Evolutionary conservation across 2,113 vertebrate genomes (phyloP).

Genomic region (Pseudorasbora parva): DNA sequence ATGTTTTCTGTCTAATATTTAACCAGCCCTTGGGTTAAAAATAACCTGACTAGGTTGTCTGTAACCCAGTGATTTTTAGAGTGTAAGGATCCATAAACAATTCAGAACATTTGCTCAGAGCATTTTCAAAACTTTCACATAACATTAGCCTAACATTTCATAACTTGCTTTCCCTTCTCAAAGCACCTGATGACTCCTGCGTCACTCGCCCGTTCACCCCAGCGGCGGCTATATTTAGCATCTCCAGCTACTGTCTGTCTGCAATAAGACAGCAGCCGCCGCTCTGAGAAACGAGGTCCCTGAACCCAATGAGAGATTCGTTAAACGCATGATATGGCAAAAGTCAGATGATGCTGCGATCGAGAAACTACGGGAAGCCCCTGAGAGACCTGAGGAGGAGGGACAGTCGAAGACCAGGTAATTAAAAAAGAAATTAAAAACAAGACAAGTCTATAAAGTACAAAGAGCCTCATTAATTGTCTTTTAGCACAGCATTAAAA

Average conservation of each 20-base stretch:
- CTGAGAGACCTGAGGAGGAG: not conserved
- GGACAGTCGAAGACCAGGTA: not conserved
- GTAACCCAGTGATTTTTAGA: too few species aligned
- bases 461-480: slow-evolving; percentile 44
- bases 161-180: not conserved
- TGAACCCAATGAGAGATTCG: not conserved
- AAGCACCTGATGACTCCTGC: not conserved
- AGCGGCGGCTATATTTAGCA: not conserved
- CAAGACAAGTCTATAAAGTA: slow-evolving; percentile 13
- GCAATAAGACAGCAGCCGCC: not conserved
- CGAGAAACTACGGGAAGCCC: not conserved
- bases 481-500: slow-evolving; percentile 23
- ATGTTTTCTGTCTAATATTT: too few species aligned
- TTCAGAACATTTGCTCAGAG: too few species aligned
- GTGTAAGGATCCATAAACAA: not conserved
- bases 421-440: slow-evolving; percentile 41
- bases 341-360: not conserved
- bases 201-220: not conserved
- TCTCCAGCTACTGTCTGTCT: not conserved
- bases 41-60: too few species aligned
- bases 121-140: too few species aligned
- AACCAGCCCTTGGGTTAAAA: too few species aligned
- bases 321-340: not conserved
- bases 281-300: not conserved
- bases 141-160: not conserved